Evolutionary conservation across 2,113 vertebrate species (phyloP), one percentile per base, ranked within the genome.

Genomic region (Colaptes auratus): DNA sequence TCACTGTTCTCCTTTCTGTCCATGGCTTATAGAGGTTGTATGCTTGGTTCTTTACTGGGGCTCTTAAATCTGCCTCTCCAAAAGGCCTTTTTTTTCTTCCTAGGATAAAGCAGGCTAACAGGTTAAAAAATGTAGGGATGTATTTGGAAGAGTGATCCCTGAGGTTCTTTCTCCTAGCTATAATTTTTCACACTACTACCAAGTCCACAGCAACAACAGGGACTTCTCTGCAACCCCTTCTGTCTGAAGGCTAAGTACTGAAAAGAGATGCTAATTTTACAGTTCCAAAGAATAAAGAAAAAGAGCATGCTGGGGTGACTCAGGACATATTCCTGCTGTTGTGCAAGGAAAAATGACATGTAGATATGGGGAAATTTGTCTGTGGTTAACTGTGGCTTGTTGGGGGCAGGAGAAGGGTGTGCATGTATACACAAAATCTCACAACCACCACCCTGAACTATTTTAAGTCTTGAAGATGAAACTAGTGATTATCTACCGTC

Each of bases 361-460:
- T 95, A 92, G 88, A 89, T 95, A 46, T 60, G 72, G 84, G 56
- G 77, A 92, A 75, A 88, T 94, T 71, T 83, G 82, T 89, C 76
- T 87, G 92, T 93, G 96, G 89, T 88, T 89, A 93, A 74, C 83
- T 94, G 55, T 58, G 86, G 86, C 93, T 96, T 96, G 86, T 66
- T 89, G 80, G 91, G 88, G 88, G 83, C 21, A 82, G 73, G 52
- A 55, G 8, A 61, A 79, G 93, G 63, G 63, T 75, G 67, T 59
- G 82, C 30, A 39, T 75, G 52, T 39, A 18, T 33, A 39, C 79
- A 71, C 74, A 94, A 89, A 95, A 94, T 42, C 50, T 92, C 63
- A 83, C 58, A 97, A 96, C 88, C 90, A 97, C 96, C 97, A 97
- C 98, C 97, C 97, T 92, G 66, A 71, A 78, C 91, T 98, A 97